Evolutionary conservation across 2,797 vertebrate genomes (phyloP), one percentile per base, ranked within the genome.

Genomic region (Crenuchus spilurus): DNA sequence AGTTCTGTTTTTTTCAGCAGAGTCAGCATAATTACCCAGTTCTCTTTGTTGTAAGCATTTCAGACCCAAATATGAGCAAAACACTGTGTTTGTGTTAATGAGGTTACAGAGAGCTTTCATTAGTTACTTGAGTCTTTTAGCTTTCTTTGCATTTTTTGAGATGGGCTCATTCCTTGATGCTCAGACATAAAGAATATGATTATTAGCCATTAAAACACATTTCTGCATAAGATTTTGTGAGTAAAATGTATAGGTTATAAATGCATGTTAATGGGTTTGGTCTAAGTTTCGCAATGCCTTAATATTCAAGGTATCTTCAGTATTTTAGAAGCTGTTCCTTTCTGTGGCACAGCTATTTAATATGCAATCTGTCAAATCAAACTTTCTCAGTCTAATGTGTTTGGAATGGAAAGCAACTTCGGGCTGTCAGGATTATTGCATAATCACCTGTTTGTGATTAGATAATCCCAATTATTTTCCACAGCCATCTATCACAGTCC

Each of bases 1-100:
- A 85, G 85, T 76, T 70, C 62, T 42, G 82, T 84, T 84, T 86
- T n/a, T 84, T 75, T 86, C 79, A 80, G 85, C 79, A 86, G 84
- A 65, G 74, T 83, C 84, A 84, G 80, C 82, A 82, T 89, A 90
- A 90, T 90, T 92, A 86, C 87, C 88, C 88, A 87, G 89, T 87
- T n/a, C 83, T 76, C 84, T 88, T 88, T 89, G 84, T 88, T 88
- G 86, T 86, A 84, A 78, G 85, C 84, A 85, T 88, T 75, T 84
- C 44, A 35, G 84, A 85, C 83, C 82, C 75, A 84, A 86, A 85
- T 1, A 11, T 35, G 28, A 18, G 37, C 44, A 13, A 24, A 24
- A 54, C 5, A 18, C 13, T 5, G 54, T 58, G 31, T 22, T 35
- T 2, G 41, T 2, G 4, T 22, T 37, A 30, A 18, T 18, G 42